Evolutionary conservation across 2,797 vertebrate species (phyloP).

Genomic region (Crenichthys baileyi): DNA sequence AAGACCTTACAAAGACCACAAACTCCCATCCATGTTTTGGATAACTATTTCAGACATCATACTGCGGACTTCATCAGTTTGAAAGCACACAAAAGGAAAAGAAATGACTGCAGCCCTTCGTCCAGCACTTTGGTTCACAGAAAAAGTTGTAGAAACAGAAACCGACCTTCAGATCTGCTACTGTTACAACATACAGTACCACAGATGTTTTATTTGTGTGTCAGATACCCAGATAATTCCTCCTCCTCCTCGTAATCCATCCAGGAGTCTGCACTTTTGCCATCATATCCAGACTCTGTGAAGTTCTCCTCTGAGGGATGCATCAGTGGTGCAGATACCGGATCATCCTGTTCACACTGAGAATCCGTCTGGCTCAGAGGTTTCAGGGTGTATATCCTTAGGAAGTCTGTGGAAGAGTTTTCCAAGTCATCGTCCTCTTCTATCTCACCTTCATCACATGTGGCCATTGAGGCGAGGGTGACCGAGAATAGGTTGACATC

Average conservation of each 20-base stretch:
- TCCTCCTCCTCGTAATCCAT: constrained; percentile 20
- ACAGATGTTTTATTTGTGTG: constrained; percentile 1
- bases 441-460: constrained; percentile 3
- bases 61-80: too few species aligned
- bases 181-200: background rate
- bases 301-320: background rate
- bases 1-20: too few species aligned
- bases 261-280: background rate
- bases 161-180: too few species aligned
- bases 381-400: background rate
- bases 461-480: constrained; percentile 32
- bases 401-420: constrained; percentile 9
- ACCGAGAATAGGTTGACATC: constrained; percentile 65
- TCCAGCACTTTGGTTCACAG: too few species aligned
- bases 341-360: constrained; percentile 3
- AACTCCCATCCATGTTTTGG: too few species aligned
- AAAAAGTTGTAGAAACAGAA: background rate
- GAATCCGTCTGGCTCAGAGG: constrained; percentile 4
- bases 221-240: constrained; percentile 10
- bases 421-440: constrained; percentile 12
- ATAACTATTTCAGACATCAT: too few species aligned
- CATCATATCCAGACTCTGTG: background rate
- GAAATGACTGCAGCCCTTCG: too few species aligned
- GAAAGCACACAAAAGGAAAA: too few species aligned
- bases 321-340: background rate